These are phyloP conservation scores for Pluvialis apricaria DNA, from an alignment of 2,113 vertebrate genomes.

Conservation along the genomic window DNA sequence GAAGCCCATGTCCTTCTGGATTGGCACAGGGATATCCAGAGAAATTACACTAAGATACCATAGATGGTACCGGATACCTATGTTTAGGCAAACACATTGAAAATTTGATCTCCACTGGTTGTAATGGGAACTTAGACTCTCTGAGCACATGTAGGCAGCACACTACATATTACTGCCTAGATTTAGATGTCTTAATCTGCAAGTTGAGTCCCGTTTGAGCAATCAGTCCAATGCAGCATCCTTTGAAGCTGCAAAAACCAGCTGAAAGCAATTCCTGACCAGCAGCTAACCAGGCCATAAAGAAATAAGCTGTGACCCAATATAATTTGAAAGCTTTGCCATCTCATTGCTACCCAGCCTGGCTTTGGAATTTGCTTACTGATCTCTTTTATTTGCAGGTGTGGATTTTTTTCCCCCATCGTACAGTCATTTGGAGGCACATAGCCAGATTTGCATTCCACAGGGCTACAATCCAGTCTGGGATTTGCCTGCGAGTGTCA, in stretches of 20 bases:
- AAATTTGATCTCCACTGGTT: not conserved
- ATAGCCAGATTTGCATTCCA: constrained; percentile 62
- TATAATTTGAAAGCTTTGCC: constrained; percentile 18
- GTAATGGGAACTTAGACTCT: not conserved
- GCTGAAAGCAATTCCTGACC: constrained; percentile 39
- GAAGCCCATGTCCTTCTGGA: not conserved
- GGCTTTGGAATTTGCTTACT: constrained; percentile 59
- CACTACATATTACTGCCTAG: not conserved
- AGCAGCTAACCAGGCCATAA: constrained; percentile 32
- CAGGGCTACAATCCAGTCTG: constrained; percentile 48
- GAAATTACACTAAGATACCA: not conserved
- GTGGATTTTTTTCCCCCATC: constrained; percentile 21
- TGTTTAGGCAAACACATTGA: not conserved
- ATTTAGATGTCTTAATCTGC: not conserved
- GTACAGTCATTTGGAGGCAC: constrained; percentile 43
- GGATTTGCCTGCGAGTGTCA: constrained; percentile 64
- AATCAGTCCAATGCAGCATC: not conserved
- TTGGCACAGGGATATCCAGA: not conserved
- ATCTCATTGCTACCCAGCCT: constrained; percentile 41
- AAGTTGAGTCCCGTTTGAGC: constrained; percentile 7
- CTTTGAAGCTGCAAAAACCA: constrained; percentile 38
- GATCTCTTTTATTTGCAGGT: constrained; percentile 56
- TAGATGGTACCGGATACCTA: not conserved
- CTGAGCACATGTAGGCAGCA: not conserved
- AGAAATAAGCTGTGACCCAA: constrained; percentile 1